Conservation (phyloP, 2,888 invertebrate genomes). For the Idaea dimidiata region DNA sequence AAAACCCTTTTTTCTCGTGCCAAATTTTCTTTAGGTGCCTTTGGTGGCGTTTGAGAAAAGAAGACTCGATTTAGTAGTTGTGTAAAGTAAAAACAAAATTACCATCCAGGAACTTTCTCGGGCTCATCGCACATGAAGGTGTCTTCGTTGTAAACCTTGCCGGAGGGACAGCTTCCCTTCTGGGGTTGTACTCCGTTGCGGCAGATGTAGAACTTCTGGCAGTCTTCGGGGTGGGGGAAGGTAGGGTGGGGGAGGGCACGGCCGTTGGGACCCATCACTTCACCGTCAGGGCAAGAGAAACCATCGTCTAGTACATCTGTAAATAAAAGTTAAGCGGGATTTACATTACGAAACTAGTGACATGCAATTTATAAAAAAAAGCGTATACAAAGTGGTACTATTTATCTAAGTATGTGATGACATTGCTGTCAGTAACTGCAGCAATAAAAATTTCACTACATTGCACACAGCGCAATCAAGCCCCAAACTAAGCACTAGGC, state of each 20-base stretch:
- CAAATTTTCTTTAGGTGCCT: no score
- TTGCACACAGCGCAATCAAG: no score
- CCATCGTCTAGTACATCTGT: conserved; percentile 87
- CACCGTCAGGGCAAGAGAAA: conserved; percentile 87
- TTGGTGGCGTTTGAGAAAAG: no score
- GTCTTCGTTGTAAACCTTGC: conserved; percentile 89
- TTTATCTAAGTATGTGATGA: no score
- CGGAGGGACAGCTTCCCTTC: conserved; percentile 86
- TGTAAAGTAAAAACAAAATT: conserved; percentile 31
- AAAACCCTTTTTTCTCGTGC: no score
- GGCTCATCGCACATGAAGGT: conserved; percentile 89
- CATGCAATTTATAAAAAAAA: no score
- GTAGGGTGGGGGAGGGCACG: conserved; percentile 87
- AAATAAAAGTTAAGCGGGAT: conserved; percentile 22
- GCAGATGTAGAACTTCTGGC: conserved; percentile 91
- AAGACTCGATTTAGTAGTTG: no score
- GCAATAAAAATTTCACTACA: no score
- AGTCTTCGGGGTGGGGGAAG: conserved; percentile 89
- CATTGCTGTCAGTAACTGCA: no score
- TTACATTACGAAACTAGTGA: no score
- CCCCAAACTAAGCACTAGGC: no score
- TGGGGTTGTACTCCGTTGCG: conserved; percentile 88
- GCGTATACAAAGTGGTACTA: no score
- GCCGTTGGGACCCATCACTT: conserved; percentile 84
- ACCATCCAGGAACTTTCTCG: conserved; percentile 90